Percentiles rank a stretch among this genome's conserved stretches.
These are phyloP conservation scores for Neolamprologus falcicula DNA, from an alignment of 2,113 vertebrate species.

Conservation along the genomic window DNA sequence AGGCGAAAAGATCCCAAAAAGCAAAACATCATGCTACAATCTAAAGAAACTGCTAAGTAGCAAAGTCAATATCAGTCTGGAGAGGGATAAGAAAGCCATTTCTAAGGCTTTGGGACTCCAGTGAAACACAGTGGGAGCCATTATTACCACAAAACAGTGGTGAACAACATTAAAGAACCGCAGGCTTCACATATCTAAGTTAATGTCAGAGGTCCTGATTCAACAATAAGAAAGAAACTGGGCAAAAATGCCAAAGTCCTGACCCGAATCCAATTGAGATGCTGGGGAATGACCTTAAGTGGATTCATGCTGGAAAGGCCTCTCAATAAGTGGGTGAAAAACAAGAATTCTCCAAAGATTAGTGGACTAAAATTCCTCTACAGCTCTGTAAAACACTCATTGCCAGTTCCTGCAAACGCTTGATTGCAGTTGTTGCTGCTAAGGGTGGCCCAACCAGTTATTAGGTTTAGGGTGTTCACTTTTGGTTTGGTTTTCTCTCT, in stretches of 20 bases:
- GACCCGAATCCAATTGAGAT: neutral
- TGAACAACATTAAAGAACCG: fast-evolving
- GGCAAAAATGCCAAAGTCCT: neutral
- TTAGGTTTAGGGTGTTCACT: fast-evolving
- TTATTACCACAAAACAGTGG: neutral
- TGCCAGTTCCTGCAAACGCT: fast-evolving
- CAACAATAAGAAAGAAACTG: neutral
- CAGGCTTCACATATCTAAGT: neutral
- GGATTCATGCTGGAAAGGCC: neutral
- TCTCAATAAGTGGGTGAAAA: neutral
- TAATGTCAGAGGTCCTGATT: neutral
- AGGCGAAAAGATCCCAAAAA: neutral
- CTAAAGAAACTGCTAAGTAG: neutral
- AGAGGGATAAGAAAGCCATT: neutral
- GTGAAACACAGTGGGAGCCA: neutral
- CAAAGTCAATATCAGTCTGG: neutral
- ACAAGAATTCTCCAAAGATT: neutral
- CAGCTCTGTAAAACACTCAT: neutral
- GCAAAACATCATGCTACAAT: neutral
- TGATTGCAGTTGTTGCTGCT: neutral
- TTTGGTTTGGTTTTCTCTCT: neutral
- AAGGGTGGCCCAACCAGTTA: neutral
- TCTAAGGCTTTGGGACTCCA: neutral
- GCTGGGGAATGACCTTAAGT: neutral
- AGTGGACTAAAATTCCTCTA: neutral